A percentile compares a stretch with the other conserved stretches of the same genome.
These are phyloP conservation scores for Halyomorpha halys DNA, from an alignment of 1,140 invertebrate genomes.

Conservation along the genomic window DNA sequence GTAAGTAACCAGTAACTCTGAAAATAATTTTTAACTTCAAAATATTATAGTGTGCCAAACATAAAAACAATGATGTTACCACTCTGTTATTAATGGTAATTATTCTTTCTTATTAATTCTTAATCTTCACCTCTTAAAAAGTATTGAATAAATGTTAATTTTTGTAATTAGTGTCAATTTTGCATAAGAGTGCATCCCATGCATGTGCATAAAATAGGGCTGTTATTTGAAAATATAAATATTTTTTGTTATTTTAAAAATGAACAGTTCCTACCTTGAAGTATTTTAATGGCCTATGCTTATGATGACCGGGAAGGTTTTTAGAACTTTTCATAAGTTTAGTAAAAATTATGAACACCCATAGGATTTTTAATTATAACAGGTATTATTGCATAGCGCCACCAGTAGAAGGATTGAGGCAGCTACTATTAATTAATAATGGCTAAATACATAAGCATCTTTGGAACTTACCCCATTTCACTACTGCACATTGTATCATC, in stretches of 20 bases:
- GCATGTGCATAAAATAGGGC: not conserved
- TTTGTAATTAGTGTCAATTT: not conserved
- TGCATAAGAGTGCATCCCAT: too few species aligned
- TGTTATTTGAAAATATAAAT: not conserved
- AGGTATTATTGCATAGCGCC: not conserved
- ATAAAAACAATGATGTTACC: too few species aligned
- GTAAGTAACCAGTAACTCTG: too few species aligned
- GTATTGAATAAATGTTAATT: too few species aligned
- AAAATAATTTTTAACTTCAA: too few species aligned
- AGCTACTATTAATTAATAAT: not conserved
- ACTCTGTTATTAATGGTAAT: too few species aligned
- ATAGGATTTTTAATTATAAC: too few species aligned
- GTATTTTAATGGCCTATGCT: not conserved
- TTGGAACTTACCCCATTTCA: not conserved
- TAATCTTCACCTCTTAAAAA: too few species aligned
- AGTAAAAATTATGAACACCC: not conserved
- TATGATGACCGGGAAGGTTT: not conserved
- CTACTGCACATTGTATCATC: not conserved
- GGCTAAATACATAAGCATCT: not conserved
- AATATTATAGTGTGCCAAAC: too few species aligned
- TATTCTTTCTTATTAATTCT: too few species aligned
- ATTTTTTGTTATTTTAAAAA: not conserved
- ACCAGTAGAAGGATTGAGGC: not conserved
- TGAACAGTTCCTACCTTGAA: too few species aligned
- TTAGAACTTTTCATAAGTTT: not conserved